Evolutionary conservation across 1,140 invertebrate species (phyloP).

Genomic region (Macrotrachela quadricornifera): DNA sequence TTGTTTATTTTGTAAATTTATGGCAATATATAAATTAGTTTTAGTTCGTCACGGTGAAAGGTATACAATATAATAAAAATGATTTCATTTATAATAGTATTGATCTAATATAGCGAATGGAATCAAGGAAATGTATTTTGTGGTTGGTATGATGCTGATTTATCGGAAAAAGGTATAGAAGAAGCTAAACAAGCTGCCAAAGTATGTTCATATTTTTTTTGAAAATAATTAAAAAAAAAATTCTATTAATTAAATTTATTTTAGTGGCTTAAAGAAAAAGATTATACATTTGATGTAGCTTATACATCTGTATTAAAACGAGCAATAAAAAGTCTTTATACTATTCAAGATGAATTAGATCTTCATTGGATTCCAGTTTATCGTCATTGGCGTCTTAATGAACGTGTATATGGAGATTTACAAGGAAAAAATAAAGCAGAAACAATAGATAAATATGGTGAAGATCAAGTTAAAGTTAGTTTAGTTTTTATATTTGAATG

Average conservation of each 20-base stretch:
- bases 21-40: too few relatives aligned
- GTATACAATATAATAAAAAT: too few relatives aligned
- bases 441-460: conserved; percentile 78
- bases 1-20: too few relatives aligned
- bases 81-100: too few relatives aligned
- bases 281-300: conserved; percentile 63
- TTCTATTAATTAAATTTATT: conserved; percentile 6
- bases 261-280: conserved; percentile 46
- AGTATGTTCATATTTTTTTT: conserved; percentile 29
- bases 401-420: conserved; percentile 76
- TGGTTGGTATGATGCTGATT: conserved; percentile 46
- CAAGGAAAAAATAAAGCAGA: conserved; percentile 83
- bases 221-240: background rate
- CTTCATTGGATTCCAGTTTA: conserved; percentile 47
- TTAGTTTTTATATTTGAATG: background rate
- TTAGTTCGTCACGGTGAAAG: conserved; percentile 22
- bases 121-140: conserved; percentile 79
- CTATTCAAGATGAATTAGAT: conserved; percentile 53
- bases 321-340: conserved; percentile 59
- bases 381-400: conserved; percentile 75
- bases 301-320: conserved; percentile 72
- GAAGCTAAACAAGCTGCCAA: conserved; percentile 62
- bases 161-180: conserved; percentile 42
- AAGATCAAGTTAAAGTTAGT: conserved; percentile 39
- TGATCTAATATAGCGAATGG: conserved; percentile 49